Conservation (phyloP, 92 coral and sea anemone species). For the Bergia sp. region DNA sequence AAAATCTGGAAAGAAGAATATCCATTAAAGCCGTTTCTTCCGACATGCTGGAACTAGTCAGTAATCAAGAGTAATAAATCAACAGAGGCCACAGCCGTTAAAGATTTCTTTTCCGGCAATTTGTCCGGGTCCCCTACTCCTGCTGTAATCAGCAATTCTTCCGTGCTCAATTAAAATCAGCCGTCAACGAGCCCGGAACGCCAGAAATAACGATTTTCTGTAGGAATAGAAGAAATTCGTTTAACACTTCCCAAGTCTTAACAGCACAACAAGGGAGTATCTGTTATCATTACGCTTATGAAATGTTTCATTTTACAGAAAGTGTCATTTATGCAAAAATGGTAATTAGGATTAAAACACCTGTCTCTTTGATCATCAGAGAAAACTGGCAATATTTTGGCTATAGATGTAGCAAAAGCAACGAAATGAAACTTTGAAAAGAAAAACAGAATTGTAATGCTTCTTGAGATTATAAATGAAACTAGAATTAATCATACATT, state of each 20-base stretch:
- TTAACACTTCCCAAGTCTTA: background rate
- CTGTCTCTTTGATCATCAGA: constrained; percentile 15
- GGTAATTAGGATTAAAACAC: constrained; percentile 15
- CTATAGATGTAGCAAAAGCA: constrained; percentile 12
- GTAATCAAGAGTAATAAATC: constrained; percentile 14
- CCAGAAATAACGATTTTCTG: background rate
- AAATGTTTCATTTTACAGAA: constrained; percentile 3
- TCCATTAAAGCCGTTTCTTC: constrained; percentile 2
- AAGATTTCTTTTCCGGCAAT: constrained; percentile 20
- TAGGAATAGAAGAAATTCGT: background rate
- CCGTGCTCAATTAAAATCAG: background rate
- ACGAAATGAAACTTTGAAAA: background rate
- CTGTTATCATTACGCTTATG: background rate
- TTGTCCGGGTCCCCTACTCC: constrained; percentile 11
- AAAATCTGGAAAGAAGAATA: background rate
- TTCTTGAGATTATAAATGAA: background rate
- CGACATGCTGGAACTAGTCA: constrained; percentile 3
- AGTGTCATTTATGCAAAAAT: constrained; percentile 33
- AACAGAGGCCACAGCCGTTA: constrained; percentile 21
- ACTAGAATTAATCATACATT: no score
- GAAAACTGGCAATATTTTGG: background rate
- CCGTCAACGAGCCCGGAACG: background rate
- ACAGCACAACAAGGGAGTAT: background rate
- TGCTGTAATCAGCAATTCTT: background rate
- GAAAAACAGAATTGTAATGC: background rate